Evolutionary conservation across 2,888 invertebrate species (phyloP).

Genomic region (Eremobia ochroleuca): DNA sequence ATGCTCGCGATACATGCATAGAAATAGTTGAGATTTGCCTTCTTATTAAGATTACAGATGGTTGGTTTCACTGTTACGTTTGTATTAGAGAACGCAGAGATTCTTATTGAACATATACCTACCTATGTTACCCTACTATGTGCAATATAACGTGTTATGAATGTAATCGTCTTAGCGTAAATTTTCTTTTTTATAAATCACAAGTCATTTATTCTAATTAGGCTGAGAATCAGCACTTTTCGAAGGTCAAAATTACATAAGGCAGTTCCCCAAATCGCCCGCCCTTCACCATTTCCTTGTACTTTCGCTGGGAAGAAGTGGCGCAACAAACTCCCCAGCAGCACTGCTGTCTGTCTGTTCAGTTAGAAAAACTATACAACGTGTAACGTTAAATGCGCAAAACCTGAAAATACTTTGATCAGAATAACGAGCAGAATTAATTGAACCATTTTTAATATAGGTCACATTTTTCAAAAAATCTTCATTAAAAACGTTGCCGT

Average conservation of each 20-base stretch:
- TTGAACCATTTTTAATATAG: no score
- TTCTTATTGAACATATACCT: not conserved
- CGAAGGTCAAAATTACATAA: not conserved
- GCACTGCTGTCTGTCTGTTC: not conserved
- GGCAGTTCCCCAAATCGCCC: not conserved
- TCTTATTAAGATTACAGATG: conserved; percentile 43
- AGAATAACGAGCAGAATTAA: no score
- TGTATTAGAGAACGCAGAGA: conserved; percentile 11
- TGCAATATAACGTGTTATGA: not conserved
- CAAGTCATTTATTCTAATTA: not conserved
- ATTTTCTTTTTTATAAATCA: no score
- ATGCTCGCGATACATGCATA: conserved; percentile 57
- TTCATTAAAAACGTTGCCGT: no score
- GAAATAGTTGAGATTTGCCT: conserved; percentile 56
- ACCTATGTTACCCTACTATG: not conserved
- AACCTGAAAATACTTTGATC: no score
- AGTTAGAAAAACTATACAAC: not conserved
- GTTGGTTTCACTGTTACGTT: conserved; percentile 15
- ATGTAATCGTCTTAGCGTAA: no score
- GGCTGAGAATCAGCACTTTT: not conserved
- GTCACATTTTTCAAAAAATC: no score
- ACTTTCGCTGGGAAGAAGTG: not conserved
- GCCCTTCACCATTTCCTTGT: not conserved
- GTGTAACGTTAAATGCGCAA: no score
- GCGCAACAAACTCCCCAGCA: not conserved